Evolutionary conservation across 2,888 invertebrate species (phyloP), one percentile per base, ranked within the genome.

Genomic region (Deilephila elpenor): DNA sequence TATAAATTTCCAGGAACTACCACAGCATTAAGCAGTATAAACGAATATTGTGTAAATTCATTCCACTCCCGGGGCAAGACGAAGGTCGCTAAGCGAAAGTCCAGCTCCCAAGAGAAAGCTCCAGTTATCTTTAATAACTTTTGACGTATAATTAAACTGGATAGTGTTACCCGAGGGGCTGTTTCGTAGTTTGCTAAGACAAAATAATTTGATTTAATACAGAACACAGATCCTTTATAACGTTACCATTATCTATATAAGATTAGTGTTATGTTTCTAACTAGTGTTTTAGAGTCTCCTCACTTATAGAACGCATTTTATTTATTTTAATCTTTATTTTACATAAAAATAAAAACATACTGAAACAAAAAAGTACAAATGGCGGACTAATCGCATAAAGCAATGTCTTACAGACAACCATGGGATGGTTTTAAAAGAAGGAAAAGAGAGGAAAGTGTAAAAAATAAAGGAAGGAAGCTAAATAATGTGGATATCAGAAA

Each of bases 91-190:
- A 56, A 61, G 62, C 82, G 78, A 73, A 64, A 80, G 78, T 75
- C 78, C 73, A 74, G 77, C 77, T 76, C 82, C 83, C 78, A 77
- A 78, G 74, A 78, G 82, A 74, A 81, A 64, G 78, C 80, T 71
- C 74, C 79, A 77, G 77, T 81, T 79, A 80, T 76, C 73, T 71
- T 71, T 76, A 77, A 76, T 77, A 80, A 77, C 77, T 78, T 77
- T 78, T 78, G 74, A 75, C 71, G 73, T 77, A 78, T 74, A 71
- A 78, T 64, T 64, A 72, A 56, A 25, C 34, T 64, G 17, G 56
- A 56, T 72, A 72, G 56, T 64, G 64, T 64, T 56, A 62, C 72
- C 32, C 72, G 6, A 53, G 62, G 53, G 72, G 32, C 5, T 20
- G 32, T 32, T 72, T 56, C 61, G 56, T 34, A 62, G 20, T 72